A percentile compares a stretch with the other conserved stretches of the same genome.
These are phyloP conservation scores for Ceratina japonica DNA, from an alignment of 1,140 invertebrate species.

Conservation along the genomic window DNA sequence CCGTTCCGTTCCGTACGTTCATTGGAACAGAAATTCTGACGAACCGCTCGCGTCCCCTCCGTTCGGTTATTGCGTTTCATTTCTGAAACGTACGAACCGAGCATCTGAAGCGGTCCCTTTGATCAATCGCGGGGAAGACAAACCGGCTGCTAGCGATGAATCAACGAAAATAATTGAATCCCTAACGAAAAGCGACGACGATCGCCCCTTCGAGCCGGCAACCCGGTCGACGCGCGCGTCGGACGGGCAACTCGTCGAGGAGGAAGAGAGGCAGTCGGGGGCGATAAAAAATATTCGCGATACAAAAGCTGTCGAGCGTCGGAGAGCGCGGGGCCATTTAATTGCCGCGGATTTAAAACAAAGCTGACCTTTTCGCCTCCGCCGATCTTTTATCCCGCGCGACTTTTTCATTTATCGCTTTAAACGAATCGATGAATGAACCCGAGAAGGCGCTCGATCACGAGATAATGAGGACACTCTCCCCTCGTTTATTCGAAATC, in stretches of 20 bases:
- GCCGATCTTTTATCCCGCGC: too few relatives aligned
- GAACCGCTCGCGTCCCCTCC: background rate
- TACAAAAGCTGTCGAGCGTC: background rate
- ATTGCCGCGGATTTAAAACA: background rate
- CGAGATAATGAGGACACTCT: slow-evolving; percentile 50
- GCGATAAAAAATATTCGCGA: too few relatives aligned
- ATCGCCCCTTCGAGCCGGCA: background rate
- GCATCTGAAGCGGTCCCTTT: background rate
- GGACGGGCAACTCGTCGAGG: too few relatives aligned
- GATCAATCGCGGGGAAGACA: background rate
- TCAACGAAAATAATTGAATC: slow-evolving; percentile 4
- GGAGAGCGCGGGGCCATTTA: background rate
- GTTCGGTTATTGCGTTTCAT: background rate
- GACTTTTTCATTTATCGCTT: slow-evolving; percentile 27
- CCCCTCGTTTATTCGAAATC: slow-evolving; percentile 32
- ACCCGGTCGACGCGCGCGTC: too few relatives aligned
- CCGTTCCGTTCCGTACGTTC: background rate
- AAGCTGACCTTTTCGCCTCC: background rate
- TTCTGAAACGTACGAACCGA: background rate
- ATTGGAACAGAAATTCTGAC: background rate
- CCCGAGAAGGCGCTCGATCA: background rate
- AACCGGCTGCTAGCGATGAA: background rate
- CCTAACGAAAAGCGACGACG: background rate
- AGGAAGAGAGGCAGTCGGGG: too few relatives aligned
- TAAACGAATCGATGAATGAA: slow-evolving; percentile 47